Base-by-base conservation (phyloP, 2,888 invertebrate genomes). In the Ernsta delagoae region DNA sequence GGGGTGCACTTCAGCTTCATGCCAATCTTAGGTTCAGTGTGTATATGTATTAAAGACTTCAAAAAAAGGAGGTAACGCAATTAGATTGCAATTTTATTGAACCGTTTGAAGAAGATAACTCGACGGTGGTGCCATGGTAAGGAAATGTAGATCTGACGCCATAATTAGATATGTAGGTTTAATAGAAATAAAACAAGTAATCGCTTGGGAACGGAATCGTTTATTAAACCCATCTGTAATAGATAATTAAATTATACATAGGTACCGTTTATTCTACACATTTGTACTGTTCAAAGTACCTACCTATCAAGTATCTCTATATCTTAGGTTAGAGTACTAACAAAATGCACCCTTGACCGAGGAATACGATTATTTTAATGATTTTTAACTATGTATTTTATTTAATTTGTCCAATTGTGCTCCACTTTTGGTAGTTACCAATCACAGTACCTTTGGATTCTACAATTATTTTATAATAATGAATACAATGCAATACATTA, bases 211-310 rank as follows among this genome's bases (percentile, higher is more conserved):
- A 91, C 92, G 92, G 91, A 91, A 92, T 92, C 88, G 86, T 92
- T 92, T 93, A 93, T 90, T 92, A 85, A 92, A 92, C 91, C 92
- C 92, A 91, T 89, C 83, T 87, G 90, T 90, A 86, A 89, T 88
- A 90, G 85, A 87, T 87, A 88, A 88, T 91, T 92, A 91, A 89
- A 92, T 90, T 85, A 24, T 24, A 24, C 24, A 91, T 91, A 67
- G 67, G 67, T 67, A 92, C 82, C 84, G 86, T 87, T 48, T 87
- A 91, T 77, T 86, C 92, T 93, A 92, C 90, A 87, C 81, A 82
- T 86, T 91, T 92, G 93, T 92, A 93, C 93, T 90, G 89, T 81
- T 90, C 87, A 87, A 89, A 93, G 92, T 93, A 93, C 92, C 91
- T 92, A 92, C 92, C 88, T 92, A 89, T 84, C 85, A 83, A 84